A percentile compares a stretch with the other conserved stretches of the same genome.
phyloP scores from a whole-genome alignment of 2,888 invertebrate species.

The Suillia variegata region DNA sequence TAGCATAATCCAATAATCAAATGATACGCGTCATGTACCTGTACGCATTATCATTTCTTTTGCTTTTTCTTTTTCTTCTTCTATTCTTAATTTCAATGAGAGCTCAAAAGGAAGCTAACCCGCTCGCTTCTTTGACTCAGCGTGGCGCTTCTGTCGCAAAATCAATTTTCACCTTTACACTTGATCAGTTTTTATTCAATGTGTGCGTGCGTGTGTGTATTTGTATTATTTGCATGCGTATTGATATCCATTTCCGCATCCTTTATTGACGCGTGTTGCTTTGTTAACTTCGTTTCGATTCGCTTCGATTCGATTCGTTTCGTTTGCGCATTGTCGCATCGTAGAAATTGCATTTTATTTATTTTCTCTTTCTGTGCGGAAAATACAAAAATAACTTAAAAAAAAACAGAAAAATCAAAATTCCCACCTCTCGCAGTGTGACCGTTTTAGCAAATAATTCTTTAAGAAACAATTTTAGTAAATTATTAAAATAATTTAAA shows the following conservation, averaged over 20 bases:
- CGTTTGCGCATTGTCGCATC: neutral
- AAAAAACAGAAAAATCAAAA: too few species aligned
- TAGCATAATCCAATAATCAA: slow-evolving; percentile 50
- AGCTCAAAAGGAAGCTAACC: too few species aligned
- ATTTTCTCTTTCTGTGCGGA: neutral
- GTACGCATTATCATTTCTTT: slow-evolving; percentile 13
- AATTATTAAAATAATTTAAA: too few species aligned
- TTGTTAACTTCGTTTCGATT: slow-evolving; percentile 9
- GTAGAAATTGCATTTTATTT: slow-evolving; percentile 14
- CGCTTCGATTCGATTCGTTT: neutral
- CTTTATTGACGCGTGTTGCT: slow-evolving; percentile 13
- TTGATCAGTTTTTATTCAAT: slow-evolving; percentile 40
- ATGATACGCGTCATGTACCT: slow-evolving; percentile 40
- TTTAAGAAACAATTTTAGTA: too few species aligned
- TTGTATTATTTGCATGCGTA: slow-evolving; percentile 15
- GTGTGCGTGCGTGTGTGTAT: slow-evolving; percentile 7
- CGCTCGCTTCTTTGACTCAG: too few species aligned
- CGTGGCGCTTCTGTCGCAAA: slow-evolving; percentile 35
- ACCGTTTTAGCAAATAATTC: too few species aligned
- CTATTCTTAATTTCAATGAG: too few species aligned
- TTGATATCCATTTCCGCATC: neutral
- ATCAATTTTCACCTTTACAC: slow-evolving; percentile 53
- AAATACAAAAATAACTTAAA: neutral
- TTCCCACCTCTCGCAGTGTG: too few species aligned
- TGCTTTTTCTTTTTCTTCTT: neutral